Conservation (phyloP, 1,140 invertebrate species). For the Apis laboriosa region DNA sequence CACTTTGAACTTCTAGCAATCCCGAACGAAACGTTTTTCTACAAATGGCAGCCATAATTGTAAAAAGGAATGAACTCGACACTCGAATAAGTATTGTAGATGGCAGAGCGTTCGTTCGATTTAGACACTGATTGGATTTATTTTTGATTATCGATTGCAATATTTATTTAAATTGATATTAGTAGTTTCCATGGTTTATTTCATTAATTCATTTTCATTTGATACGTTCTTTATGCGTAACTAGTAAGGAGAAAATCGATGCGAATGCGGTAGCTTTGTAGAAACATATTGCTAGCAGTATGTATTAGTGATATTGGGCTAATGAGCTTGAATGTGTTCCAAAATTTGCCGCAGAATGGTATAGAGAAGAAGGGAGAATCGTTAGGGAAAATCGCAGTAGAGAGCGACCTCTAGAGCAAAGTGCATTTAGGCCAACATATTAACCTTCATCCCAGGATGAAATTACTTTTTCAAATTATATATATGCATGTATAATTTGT, state of each 20-base stretch:
- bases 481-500: slow-evolving; percentile 3
- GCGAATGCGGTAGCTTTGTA: not conserved
- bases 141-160: no score
- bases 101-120: not conserved
- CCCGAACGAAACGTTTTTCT: not conserved
- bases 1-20: not conserved
- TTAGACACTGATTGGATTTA: no score
- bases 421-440: slow-evolving; percentile 38
- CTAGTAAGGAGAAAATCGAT: slow-evolving; percentile 6
- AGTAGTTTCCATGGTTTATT: not conserved
- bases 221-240: not conserved
- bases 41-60: not conserved
- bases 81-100: not conserved
- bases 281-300: slow-evolving; percentile 28
- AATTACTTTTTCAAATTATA: slow-evolving; percentile 36
- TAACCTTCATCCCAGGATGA: slow-evolving; percentile 32
- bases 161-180: no score
- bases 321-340: slow-evolving; percentile 49
- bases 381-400: not conserved
- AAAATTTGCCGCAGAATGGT: slow-evolving; percentile 6
- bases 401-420: not conserved
- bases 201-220: not conserved
- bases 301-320: slow-evolving; percentile 42
- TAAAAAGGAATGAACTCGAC: not conserved
- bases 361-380: not conserved